phyloP scores from a whole-genome alignment of 2,797 vertebrate genomes.

The Sorex maritimensis region DNA sequence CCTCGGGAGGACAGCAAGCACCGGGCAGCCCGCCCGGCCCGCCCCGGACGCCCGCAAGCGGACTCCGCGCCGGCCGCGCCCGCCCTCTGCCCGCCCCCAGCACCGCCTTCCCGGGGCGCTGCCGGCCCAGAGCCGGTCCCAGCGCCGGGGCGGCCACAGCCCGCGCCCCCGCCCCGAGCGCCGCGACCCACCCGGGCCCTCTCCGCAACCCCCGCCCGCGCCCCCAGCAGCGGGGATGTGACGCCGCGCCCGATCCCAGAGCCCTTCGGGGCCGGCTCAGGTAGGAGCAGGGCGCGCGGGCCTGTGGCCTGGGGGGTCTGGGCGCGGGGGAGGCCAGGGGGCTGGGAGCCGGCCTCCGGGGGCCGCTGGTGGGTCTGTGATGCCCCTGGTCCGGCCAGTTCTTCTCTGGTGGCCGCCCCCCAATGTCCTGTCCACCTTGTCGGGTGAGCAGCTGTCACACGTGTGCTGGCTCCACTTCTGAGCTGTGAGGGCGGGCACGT shows the following conservation, averaged over 20 bases:
- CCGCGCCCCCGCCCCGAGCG: neutral
- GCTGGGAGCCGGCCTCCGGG: too few species aligned
- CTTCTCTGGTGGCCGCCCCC: too few species aligned
- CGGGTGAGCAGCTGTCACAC: too few species aligned
- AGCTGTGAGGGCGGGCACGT: too few species aligned
- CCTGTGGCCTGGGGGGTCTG: too few species aligned
- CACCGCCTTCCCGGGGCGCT: neutral
- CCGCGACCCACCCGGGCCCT: neutral
- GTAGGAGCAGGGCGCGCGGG: conserved; percentile 30
- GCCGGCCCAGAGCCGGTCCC: neutral
- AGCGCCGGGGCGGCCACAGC: neutral
- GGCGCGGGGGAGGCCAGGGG: too few species aligned
- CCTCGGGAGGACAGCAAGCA: neutral
- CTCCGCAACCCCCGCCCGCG: neutral
- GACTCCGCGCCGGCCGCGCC: neutral
- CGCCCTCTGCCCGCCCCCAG: conserved; percentile 61
- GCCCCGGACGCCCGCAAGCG: fast-evolving
- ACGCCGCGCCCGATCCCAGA: neutral
- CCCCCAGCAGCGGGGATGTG: conserved; percentile 65
- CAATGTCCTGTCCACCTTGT: too few species aligned
- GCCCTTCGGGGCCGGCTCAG: neutral
- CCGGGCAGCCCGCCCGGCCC: fast-evolving
- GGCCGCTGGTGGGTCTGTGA: too few species aligned
- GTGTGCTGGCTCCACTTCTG: too few species aligned
- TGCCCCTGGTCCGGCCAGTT: too few species aligned